Conservation (phyloP, 2,888 invertebrate species). For the Callinectes sapidus region DNA sequence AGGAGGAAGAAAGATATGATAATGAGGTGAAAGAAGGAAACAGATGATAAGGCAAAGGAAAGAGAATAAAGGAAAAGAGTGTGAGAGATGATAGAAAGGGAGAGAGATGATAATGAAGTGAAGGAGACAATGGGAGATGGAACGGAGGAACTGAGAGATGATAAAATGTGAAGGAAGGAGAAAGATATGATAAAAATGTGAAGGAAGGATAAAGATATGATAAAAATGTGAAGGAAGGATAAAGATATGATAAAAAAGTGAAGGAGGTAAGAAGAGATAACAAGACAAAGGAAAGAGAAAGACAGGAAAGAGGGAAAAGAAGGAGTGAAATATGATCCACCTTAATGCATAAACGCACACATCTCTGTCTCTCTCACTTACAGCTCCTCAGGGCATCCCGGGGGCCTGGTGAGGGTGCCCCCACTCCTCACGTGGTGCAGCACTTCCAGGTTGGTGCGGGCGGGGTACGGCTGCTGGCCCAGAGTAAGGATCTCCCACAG, state of each 20-base stretch:
- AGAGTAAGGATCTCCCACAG: constrained; percentile 98
- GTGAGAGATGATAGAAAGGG: not conserved
- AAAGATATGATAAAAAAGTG: not conserved
- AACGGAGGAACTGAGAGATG: not conserved
- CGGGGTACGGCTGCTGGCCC: constrained; percentile 97
- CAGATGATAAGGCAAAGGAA: not conserved
- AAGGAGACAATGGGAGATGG: not conserved
- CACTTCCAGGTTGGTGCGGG: constrained; percentile 93
- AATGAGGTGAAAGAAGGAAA: no score
- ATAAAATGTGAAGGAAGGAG: not conserved
- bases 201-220: not conserved
- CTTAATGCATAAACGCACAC: no score
- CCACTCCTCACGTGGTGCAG: constrained; percentile 91
- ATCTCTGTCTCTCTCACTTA: constrained; percentile 74
- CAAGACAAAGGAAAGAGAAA: no score
- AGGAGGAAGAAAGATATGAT: no score
- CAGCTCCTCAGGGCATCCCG: constrained; percentile 86
- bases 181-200: not conserved
- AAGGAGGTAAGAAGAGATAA: not conserved
- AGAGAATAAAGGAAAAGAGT: no score
- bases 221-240: not conserved
- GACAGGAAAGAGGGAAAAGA: not conserved
- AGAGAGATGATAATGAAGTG: no score
- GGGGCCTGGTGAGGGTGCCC: constrained; percentile 86
- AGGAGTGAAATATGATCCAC: not conserved